phyloP scores from a whole-genome alignment of 2,888 invertebrate genomes.

The Xestia ashworthii region DNA sequence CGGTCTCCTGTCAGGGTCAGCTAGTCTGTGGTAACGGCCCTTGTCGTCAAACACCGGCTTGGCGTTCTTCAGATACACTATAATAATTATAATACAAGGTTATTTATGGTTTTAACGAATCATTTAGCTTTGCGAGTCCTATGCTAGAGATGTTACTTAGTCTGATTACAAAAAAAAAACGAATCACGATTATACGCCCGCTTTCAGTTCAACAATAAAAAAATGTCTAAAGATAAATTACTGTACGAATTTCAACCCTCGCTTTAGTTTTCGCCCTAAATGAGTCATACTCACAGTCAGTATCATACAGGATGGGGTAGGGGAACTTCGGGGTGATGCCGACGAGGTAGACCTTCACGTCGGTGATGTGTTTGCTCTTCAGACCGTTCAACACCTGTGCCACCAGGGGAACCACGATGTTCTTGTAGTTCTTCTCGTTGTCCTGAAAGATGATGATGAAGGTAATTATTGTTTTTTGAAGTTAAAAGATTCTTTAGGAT shows the following conservation, averaged over 20 bases:
- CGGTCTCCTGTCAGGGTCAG: conserved; percentile 67
- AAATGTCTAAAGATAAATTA: too few species aligned
- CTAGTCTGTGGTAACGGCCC: conserved; percentile 74
- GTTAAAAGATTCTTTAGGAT: neutral
- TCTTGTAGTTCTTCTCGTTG: conserved; percentile 92
- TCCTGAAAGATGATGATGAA: conserved; percentile 73
- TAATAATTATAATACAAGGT: conserved; percentile 26
- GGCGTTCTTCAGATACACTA: conserved; percentile 85
- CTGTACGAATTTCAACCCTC: too few species aligned
- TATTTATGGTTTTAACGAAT: neutral
- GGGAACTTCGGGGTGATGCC: conserved; percentile 91
- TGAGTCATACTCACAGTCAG: conserved; percentile 80
- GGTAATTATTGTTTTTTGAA: neutral
- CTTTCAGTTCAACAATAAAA: too few species aligned
- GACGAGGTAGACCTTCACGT: conserved; percentile 86
- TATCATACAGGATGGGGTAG: conserved; percentile 85
- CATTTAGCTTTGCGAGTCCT: neutral
- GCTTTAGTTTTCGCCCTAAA: neutral
- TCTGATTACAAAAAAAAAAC: neutral
- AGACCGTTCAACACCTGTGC: conserved; percentile 91
- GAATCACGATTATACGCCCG: too few species aligned
- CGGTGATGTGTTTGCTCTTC: conserved; percentile 88
- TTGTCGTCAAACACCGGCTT: conserved; percentile 82
- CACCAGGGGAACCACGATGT: conserved; percentile 91
- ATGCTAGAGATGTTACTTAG: neutral